Conservation (phyloP, 2,113 vertebrate species). For the Pholis gunnellus region DNA sequence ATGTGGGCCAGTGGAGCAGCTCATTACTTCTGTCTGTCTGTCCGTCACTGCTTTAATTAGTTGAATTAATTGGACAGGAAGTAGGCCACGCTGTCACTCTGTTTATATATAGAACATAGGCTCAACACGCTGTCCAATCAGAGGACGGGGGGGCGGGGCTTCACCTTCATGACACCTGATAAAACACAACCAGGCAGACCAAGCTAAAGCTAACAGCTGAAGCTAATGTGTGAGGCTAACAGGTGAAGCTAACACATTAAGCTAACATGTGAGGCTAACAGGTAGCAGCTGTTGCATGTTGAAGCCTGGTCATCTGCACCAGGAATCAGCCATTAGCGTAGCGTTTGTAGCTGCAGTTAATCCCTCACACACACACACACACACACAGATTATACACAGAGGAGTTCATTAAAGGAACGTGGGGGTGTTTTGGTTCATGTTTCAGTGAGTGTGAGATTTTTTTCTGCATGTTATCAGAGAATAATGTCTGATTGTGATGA, state of each 20-base stretch:
- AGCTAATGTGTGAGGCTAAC: neutral
- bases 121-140: slow-evolving; percentile 18
- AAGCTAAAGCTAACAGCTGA: neutral
- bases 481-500: slow-evolving; percentile 14
- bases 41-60: slow-evolving; percentile 53
- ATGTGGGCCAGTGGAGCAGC: slow-evolving; percentile 72
- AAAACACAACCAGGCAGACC: no score
- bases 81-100: slow-evolving; percentile 48
- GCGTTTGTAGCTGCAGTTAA: slow-evolving; percentile 54
- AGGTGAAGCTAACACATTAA: neutral
- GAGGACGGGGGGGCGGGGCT: neutral
- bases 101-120: neutral
- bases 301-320: slow-evolving; percentile 47
- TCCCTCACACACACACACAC: slow-evolving; percentile 39
- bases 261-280: neutral
- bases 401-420: slow-evolving; percentile 31
- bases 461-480: neutral
- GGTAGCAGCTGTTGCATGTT: slow-evolving; percentile 41
- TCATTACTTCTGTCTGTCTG: slow-evolving; percentile 54
- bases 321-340: slow-evolving; percentile 57
- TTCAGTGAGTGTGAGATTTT: no score
- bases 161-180: no score
- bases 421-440: neutral
- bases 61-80: slow-evolving; percentile 67
- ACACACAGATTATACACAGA: slow-evolving; percentile 42